Conservation (phyloP, 2,888 invertebrate species). For the Brenthis ino region DNA sequence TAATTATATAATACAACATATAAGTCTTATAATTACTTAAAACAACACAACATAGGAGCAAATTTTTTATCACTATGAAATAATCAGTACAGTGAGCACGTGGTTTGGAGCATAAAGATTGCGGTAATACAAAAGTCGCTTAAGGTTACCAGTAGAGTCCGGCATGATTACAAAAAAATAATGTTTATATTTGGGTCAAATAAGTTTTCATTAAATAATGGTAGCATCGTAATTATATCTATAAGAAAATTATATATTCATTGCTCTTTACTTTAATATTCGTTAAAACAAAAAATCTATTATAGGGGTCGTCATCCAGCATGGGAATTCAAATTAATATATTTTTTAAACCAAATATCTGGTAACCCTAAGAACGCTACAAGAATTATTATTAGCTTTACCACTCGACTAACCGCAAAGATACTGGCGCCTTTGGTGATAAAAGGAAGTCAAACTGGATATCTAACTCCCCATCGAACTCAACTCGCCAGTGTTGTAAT, state of each 20-base stretch:
- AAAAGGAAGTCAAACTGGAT: conserved; percentile 91
- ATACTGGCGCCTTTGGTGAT: conserved; percentile 88
- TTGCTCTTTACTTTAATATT: no score
- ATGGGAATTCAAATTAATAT: not conserved
- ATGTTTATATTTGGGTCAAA: not conserved
- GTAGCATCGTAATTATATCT: no score
- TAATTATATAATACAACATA: conserved; percentile 21
- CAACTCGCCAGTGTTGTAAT: conserved; percentile 87
- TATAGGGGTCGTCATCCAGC: not conserved
- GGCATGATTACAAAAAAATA: not conserved
- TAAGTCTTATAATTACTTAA: conserved; percentile 30
- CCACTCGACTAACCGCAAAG: conserved; percentile 85
- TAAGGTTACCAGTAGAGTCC: conserved; percentile 3
- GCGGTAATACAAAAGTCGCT: conserved; percentile 10
- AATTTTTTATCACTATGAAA: conserved; percentile 31
- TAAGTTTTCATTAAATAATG: not conserved
- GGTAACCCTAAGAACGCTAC: conserved; percentile 3
- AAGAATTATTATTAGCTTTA: conserved; percentile 43
- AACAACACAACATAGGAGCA: conserved; percentile 37
- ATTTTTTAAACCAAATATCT: not conserved
- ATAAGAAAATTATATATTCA: no score
- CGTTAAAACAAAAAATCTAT: not conserved
- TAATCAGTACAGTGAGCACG: conserved; percentile 38
- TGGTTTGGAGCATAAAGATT: conserved; percentile 20
- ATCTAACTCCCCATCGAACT: conserved; percentile 85